Evolutionary conservation across 2,113 vertebrate species (phyloP).

Genomic region (Xenus cinereus): DNA sequence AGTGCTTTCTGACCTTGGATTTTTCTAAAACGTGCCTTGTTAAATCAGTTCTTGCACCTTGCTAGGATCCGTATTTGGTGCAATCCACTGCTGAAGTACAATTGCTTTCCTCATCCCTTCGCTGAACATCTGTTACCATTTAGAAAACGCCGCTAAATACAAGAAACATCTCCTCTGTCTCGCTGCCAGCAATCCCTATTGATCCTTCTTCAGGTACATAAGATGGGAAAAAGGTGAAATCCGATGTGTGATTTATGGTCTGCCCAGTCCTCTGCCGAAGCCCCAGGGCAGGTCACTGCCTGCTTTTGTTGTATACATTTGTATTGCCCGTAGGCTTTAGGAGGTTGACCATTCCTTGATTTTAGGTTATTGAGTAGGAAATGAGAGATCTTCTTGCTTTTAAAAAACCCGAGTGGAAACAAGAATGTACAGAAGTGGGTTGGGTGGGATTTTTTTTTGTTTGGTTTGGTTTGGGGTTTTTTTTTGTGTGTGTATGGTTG

Average conservation of each 20-base stretch:
- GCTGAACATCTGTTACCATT: not conserved
- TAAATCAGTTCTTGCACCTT: not conserved
- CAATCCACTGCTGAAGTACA: not conserved
- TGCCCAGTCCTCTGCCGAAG: not conserved
- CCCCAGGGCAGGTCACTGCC: not conserved
- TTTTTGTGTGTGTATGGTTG: too few species aligned
- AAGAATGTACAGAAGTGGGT: not conserved
- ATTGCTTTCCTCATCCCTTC: not conserved
- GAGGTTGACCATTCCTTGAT: not conserved
- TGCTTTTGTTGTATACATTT: fast-evolving
- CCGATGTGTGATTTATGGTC: not conserved
- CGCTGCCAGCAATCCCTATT: not conserved
- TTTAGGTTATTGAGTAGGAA: not conserved
- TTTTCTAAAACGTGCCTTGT: not conserved
- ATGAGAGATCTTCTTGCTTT: not conserved
- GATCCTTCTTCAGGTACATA: not conserved
- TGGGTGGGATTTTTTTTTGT: too few species aligned
- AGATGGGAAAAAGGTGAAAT: not conserved
- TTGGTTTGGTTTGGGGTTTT: too few species aligned
- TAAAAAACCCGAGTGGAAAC: not conserved
- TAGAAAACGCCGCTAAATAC: not conserved
- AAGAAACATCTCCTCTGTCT: not conserved
- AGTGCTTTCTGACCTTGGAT: not conserved
- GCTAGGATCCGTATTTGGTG: fast-evolving
- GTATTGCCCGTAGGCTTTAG: not conserved